Evolutionary conservation across 2,888 invertebrate species (phyloP).

Genomic region (Caenorhabditis virilis): DNA sequence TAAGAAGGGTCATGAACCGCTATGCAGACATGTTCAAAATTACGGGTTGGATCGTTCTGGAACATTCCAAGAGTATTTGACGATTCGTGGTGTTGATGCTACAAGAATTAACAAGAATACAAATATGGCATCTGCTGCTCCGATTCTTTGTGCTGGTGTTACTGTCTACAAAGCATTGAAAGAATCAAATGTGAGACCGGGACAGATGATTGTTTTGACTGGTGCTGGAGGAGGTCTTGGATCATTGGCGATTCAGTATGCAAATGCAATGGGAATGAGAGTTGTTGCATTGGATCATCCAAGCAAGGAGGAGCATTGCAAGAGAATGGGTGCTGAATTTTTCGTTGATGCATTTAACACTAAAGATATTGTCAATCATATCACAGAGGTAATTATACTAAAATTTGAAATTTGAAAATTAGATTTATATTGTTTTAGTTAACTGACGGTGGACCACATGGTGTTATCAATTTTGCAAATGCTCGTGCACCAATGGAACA

Average conservation of each 20-base stretch:
- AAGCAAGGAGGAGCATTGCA: constrained; percentile 36
- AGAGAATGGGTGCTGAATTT: constrained; percentile 40
- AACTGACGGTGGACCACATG: constrained; percentile 53
- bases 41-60: constrained; percentile 32
- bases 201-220: constrained; percentile 48
- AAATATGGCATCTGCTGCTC: constrained; percentile 43
- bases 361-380: constrained; percentile 26
- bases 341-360: constrained; percentile 39
- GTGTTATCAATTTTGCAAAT: constrained; percentile 49
- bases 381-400: constrained; percentile 15
- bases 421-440: constrained; percentile 9
- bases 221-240: constrained; percentile 56
- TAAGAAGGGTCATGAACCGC: constrained; percentile 44
- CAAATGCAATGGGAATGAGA: constrained; percentile 50
- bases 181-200: constrained; percentile 44
- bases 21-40: constrained; percentile 34
- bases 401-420: not conserved
- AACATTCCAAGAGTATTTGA: constrained; percentile 51
- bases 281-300: constrained; percentile 44
- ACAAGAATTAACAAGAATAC: constrained; percentile 31
- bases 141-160: constrained; percentile 52
- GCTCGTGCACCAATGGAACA: constrained; percentile 40
- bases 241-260: constrained; percentile 50
- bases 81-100: constrained; percentile 43
- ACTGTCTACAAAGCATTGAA: constrained; percentile 52